Base-by-base conservation (phyloP, 1,140 invertebrate species). In the Araneus ventricosus region DNA sequence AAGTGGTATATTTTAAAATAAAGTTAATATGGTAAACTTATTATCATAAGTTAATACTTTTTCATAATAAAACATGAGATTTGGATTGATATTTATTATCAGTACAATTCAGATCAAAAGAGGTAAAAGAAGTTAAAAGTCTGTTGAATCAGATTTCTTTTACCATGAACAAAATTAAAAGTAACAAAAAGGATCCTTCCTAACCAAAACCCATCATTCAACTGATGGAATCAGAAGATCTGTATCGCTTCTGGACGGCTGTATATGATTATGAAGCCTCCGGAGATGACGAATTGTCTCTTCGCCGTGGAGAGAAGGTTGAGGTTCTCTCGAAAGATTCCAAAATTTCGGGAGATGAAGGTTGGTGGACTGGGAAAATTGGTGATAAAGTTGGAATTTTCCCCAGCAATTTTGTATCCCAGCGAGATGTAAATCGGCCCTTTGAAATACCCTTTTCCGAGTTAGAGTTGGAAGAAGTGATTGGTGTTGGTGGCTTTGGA, bases 331-430 rank as follows among this genome's bases (percentile, higher is more conserved):
- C 98, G n/a, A 98, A 97, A 95, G 98, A 99, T 96, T 96, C 97
- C 4, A 98, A 98, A 95, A 98, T 99, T 94, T 99, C 98, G 0
- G 99, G 99, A 17, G 98, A 99, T 96, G 98, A 99, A 94, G 99
- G 98, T 84, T 99, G 99, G 98, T 99, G 98, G 98, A 99, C 98
- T 59, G 98, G 99, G 7, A 98, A 98, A 95, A 98, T 99, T 94
- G 95, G 95, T 24, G 95, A 95, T 52, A 94, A 95, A 82, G 95
- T 99, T 94, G 98, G 98, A 45, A 98, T 98, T 94, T 97, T 98
- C 95, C 98, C 98, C 4, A 97, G 98, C 86, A 98, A 99, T 95
- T 99, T 98, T 96, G 98, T 99, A 52, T 97, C 97, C 30, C 97
- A 45, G 39, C 22, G 41, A 27, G 80, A 82, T 41, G 80, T 52